phyloP scores from a whole-genome alignment of 2,113 vertebrate species.

The Mirza zaza region DNA sequence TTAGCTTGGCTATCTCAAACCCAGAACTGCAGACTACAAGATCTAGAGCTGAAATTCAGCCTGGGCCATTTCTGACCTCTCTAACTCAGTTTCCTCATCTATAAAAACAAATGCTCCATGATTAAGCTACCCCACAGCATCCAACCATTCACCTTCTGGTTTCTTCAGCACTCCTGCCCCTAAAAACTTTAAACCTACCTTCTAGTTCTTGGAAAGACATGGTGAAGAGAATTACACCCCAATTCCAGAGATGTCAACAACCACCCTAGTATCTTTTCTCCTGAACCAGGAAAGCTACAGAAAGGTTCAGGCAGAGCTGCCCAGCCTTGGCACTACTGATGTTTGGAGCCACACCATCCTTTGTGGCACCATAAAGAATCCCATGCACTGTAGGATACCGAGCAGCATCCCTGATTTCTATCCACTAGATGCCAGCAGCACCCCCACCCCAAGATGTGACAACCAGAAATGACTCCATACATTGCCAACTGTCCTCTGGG shows the following conservation, averaged over 20 bases:
- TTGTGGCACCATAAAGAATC: not conserved
- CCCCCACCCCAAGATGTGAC: not conserved
- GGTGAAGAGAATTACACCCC: not conserved
- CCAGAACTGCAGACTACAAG: not conserved
- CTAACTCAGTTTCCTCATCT: not conserved
- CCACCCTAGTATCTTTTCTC: not conserved
- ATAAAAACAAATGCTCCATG: not conserved
- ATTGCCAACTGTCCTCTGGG: not conserved
- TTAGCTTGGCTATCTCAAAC: conserved; percentile 7
- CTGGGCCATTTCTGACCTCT: not conserved
- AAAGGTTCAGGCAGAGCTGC: not conserved
- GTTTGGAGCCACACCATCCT: not conserved
- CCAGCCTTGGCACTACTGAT: not conserved
- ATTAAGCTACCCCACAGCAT: not conserved
- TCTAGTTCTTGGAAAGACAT: not conserved
- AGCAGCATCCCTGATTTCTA: not conserved
- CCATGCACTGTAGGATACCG: no score
- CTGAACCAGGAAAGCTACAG: not conserved
- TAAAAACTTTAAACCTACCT: not conserved
- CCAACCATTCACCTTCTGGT: not conserved
- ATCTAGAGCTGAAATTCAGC: conserved; percentile 22
- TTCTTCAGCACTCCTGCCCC: not conserved
- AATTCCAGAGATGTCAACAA: not conserved
- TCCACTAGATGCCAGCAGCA: not conserved
- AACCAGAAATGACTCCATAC: not conserved